Percentiles rank a stretch among this genome's conserved stretches.
Evolutionary conservation across 1,140 invertebrate genomes (phyloP).

Genomic region (Coptotermes formosanus): DNA sequence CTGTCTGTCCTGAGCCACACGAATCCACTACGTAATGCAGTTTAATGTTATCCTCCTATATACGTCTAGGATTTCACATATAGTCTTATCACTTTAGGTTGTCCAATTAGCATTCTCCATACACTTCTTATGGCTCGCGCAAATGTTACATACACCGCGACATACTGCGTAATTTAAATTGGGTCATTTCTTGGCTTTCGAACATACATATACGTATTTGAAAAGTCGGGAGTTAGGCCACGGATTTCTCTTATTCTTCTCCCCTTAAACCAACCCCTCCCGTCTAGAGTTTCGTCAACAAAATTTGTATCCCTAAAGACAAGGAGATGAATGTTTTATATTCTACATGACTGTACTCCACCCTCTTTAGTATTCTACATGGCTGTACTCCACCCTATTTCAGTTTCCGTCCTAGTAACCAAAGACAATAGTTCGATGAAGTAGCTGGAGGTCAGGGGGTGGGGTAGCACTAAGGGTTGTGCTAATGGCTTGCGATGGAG

Average conservation of each 20-base stretch:
- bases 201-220: not conserved
- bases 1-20: no score
- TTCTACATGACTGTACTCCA: not conserved
- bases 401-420: conserved; percentile 9
- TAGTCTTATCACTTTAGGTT: no score
- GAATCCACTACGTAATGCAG: no score
- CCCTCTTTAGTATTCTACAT: not conserved
- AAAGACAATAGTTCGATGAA: not conserved
- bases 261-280: not conserved
- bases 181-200: not conserved
- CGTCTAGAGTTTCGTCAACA: not conserved
- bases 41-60: no score
- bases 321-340: not conserved
- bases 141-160: no score
- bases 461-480: not conserved
- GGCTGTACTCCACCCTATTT: not conserved
- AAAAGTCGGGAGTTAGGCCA: not conserved
- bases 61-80: no score
- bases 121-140: no score
- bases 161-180: not conserved
- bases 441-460: not conserved
- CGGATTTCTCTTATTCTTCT: not conserved
- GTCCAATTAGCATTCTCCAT: no score
- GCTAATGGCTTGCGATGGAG: not conserved
- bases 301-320: not conserved